Percentiles rank a stretch among this genome's conserved stretches.
Evolutionary conservation across 2,113 vertebrate genomes (phyloP).

Genomic region (Pelvicachromis taeniatus): DNA sequence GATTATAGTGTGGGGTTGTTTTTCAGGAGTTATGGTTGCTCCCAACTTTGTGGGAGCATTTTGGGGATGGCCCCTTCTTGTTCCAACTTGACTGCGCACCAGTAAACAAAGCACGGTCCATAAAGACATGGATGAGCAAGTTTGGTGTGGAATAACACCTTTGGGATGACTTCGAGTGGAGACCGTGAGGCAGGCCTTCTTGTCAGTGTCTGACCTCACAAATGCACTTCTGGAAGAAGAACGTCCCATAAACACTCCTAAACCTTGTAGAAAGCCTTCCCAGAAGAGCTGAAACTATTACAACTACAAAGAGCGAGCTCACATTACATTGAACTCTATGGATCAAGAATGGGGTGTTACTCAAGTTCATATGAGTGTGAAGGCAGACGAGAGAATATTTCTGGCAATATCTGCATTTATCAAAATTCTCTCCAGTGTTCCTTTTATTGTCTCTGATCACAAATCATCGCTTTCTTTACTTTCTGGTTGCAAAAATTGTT

Average conservation of each 20-base stretch:
- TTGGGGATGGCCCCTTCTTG: not conserved
- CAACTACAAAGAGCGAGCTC: not conserved
- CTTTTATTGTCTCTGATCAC: not conserved
- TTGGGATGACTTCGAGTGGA: not conserved
- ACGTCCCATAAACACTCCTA: not conserved
- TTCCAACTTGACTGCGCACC: not conserved
- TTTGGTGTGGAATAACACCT: not conserved
- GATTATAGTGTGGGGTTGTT: not conserved
- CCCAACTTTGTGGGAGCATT: not conserved
- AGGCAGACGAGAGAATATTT: not conserved
- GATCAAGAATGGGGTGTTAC: not conserved
- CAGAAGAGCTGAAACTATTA: not conserved
- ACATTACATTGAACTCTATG: not conserved
- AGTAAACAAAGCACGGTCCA: not conserved
- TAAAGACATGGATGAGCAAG: not conserved
- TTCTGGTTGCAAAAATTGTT: not conserved
- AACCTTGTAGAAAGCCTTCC: not conserved
- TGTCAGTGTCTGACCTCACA: not conserved
- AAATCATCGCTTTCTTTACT: not conserved
- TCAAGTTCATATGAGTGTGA: not conserved
- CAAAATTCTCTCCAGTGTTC: not conserved
- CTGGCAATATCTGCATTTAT: not conserved
- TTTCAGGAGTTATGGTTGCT: not conserved
- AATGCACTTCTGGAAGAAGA: not conserved
- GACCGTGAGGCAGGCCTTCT: not conserved